Base-by-base conservation (phyloP, 2,888 invertebrate species). In the Oeneis ivallda region DNA sequence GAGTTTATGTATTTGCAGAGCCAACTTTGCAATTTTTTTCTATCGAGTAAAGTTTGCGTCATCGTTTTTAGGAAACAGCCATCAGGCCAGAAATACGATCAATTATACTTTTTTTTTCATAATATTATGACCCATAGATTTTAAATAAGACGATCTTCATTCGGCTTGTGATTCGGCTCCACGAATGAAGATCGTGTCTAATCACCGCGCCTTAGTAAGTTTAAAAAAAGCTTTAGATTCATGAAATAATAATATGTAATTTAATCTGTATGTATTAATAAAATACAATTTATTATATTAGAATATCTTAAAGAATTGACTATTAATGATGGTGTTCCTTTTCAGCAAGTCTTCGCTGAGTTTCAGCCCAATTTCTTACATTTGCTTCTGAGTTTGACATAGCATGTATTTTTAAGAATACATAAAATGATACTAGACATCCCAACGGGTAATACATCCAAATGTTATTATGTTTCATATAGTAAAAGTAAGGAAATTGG, bases 401-500 rank as follows among this genome's bases (percentile, higher is more conserved):
- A 70, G 84, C 92, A 77, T 94, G 93, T 74, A 97, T 95, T 81
- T 94, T 94, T 17, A 87, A 89, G 83, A 97, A 95, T 0, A 95
- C 70, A 57, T 96, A 97, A 17, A 93, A 71, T 45, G 92, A 87
- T 0, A 93, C 60, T 9, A 92, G 68, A 5, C 93, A 70, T 5
- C 93, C 93, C 65, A 94, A 74, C 1, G 93, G 86, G 75, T 94
- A 95, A 82, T 95, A 97, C 86, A 93, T 94, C 92, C 94, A 94
- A 67, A 95, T 89, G 94, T 95, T 96, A 73, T 95, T 94, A 74
- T 96, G 94, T 75, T 94, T 93, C 74, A 94, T 85, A 78, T 96
- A 95, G 79, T 87, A 92, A 79, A 94, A 95, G 70, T 92, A 92
- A n/a, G 98, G 98, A 79, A 97, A 98, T 79, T 96, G 96, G 8